phyloP scores from a whole-genome alignment of 2,888 invertebrate species.

The Mallateleia sp. region DNA sequence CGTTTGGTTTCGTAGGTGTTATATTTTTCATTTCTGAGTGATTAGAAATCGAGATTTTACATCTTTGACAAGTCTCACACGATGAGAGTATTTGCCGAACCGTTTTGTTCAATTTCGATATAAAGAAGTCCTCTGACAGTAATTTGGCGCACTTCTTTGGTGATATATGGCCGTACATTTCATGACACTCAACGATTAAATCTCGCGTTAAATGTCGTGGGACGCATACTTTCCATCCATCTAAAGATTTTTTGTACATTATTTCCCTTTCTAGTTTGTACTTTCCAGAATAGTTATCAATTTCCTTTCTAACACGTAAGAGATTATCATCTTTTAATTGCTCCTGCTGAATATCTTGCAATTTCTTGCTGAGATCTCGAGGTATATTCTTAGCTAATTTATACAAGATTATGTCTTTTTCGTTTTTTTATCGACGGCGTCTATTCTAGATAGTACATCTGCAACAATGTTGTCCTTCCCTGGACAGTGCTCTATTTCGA shows the following conservation, averaged over 20 bases:
- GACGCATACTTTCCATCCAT: neutral
- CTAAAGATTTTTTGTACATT: neutral
- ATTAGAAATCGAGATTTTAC: no score
- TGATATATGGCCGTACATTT: constrained; percentile 18
- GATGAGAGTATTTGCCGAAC: neutral
- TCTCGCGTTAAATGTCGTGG: neutral
- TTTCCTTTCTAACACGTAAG: neutral
- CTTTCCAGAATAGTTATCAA: neutral
- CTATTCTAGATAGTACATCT: constrained; percentile 60
- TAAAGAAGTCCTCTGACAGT: constrained; percentile 6
- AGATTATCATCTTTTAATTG: neutral
- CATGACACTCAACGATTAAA: constrained; percentile 6
- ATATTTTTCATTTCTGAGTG: neutral
- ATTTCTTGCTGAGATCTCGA: neutral
- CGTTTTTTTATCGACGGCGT: neutral
- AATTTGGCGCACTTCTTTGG: constrained; percentile 7
- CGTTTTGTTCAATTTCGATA: neutral
- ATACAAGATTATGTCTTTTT: neutral
- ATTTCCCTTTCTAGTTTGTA: neutral
- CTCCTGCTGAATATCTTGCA: neutral
- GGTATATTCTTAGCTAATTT: neutral
- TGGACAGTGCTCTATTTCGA: constrained; percentile 3
- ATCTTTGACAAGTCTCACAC: neutral
- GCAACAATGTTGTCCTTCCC: constrained; percentile 80
- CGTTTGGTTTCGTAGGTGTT: constrained; percentile 10